Base-by-base conservation (phyloP, 2,888 invertebrate genomes). In the Spodoptera picta region DNA sequence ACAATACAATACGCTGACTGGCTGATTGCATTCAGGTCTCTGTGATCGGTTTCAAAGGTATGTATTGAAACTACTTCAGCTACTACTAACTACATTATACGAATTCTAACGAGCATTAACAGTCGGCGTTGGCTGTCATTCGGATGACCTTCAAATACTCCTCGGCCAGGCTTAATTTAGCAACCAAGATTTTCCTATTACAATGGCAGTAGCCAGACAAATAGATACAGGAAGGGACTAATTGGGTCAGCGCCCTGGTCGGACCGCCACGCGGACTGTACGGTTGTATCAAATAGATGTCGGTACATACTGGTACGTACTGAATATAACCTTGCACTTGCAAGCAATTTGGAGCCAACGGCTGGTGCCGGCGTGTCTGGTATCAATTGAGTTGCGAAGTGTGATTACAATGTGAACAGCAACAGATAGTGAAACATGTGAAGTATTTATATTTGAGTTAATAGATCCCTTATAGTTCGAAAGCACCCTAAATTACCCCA, bases 281-380 rank as follows among this genome's bases (percentile, higher is more conserved):
- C 53, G 50, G 19, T 59, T 12, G 59, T 27, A 56, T 49, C 23
- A 36, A 53, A 46, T 51, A 11, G 43, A 52, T 47, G 57, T 51
- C 55, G 45, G 43, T 52, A 23, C 12, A 54, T 52, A 70, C 65
- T 45, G 61, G 65, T 75, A 31, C 48, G 51, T 11, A 60, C 65
- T 55, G 65, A 57, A 60, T 57, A 49, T 57, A 72, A 60, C 76
- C 78, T 75, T 75, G 67, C 67, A 65, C 62, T 78, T 65, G 72
- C 57, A 53, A 24, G 50, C 61, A 59, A 70, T 75, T 53, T 64
- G 49, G 48, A 53, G 50, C 55, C 53, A 57, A 57, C 42, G 14
- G 54, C 14, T 49, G 61, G 53, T 69, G 70, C 49, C 60, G 60
- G 27, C 36, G 46, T 45, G 70, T 69, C 70, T 72, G 31, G 53